Evolutionary conservation across 2,797 vertebrate genomes (phyloP).

Genomic region (Enoplosus armatus): DNA sequence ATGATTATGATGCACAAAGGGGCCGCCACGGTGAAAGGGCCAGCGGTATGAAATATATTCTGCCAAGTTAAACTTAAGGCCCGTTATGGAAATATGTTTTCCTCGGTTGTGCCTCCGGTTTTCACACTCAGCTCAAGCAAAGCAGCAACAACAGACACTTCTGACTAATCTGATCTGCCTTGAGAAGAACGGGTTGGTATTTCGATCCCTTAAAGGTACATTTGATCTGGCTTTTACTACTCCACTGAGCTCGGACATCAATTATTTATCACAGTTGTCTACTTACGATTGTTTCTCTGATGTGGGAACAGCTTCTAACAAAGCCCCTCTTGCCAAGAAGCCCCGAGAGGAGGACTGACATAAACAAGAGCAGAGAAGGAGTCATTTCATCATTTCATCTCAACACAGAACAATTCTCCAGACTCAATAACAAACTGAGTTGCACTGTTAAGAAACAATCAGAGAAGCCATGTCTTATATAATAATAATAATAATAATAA

Average conservation of each 20-base stretch:
- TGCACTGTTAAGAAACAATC: not conserved
- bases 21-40: not conserved
- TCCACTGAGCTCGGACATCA: slow-evolving; percentile 53
- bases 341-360: slow-evolving; percentile 61
- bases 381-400: not conserved
- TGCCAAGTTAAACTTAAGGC: not conserved
- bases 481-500: not conserved
- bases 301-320: slow-evolving; percentile 54
- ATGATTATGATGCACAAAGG: not conserved
- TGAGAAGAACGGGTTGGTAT: slow-evolving; percentile 58
- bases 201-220: slow-evolving; percentile 68
- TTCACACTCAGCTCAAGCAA: slow-evolving; percentile 12
- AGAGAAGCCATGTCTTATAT: not conserved
- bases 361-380: not conserved
- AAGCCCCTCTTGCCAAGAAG: slow-evolving; percentile 41
- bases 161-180: slow-evolving; percentile 53
- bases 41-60: not conserved
- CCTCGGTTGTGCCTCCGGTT: not conserved
- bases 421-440: not conserved
- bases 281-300: slow-evolving; percentile 80
- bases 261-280: slow-evolving; percentile 73
- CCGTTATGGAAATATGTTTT: not conserved
- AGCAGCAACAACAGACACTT: slow-evolving; percentile 38
- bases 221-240: slow-evolving; percentile 71
- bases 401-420: not conserved